phyloP scores from a whole-genome alignment of 2,113 vertebrate genomes.

The Microtus montanus region DNA sequence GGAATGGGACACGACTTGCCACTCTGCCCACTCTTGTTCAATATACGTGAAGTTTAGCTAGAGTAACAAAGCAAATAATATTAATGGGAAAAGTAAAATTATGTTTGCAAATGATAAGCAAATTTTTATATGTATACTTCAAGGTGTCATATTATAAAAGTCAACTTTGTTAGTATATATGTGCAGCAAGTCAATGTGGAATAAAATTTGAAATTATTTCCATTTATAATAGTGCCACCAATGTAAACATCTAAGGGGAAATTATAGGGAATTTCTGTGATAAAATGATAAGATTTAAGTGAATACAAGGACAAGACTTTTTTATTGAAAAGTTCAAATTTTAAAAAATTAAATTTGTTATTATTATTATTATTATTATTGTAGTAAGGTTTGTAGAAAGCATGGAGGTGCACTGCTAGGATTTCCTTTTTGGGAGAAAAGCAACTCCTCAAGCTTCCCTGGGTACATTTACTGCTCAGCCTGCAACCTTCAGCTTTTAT shows the following conservation, averaged over 20 bases:
- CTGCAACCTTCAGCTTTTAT: neutral
- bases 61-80: neutral
- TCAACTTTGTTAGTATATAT: neutral
- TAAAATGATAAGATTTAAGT: neutral
- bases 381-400: neutral
- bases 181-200: neutral
- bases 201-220: neutral
- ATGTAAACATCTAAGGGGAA: neutral
- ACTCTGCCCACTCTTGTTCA: neutral
- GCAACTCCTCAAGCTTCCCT: neutral
- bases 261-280: neutral
- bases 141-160: neutral
- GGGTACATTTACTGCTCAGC: neutral
- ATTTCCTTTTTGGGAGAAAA: neutral
- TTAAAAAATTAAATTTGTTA: neutral
- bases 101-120: neutral
- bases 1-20: neutral
- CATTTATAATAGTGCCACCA: neutral
- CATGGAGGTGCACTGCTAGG: neutral
- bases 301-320: neutral
- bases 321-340: neutral
- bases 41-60: neutral
- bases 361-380: neutral
- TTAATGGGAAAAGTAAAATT: neutral
- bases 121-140: neutral